These are phyloP conservation scores for Drosophila tripunctata DNA, from an alignment of 2,888 invertebrate species.

Conservation along the genomic window DNA sequence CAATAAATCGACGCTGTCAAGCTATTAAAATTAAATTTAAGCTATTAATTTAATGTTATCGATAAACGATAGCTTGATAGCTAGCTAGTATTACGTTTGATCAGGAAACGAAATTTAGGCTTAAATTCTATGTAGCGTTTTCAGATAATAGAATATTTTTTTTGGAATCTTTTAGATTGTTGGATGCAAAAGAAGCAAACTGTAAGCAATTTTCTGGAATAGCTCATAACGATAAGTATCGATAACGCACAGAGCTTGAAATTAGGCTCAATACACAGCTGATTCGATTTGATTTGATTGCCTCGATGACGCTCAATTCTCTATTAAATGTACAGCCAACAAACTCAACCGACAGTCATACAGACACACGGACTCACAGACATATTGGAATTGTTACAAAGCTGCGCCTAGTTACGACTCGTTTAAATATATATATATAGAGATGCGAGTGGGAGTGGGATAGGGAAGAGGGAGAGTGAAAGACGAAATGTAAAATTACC, in stretches of 20 bases:
- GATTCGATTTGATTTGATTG: slow-evolving; percentile 8
- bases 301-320: not conserved
- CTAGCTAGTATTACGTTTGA: no score
- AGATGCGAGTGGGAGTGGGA: slow-evolving; percentile 11
- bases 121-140: no score
- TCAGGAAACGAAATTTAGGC: no score
- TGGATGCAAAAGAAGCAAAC: not conserved
- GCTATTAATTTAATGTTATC: no score
- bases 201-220: no score
- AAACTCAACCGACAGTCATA: not conserved
- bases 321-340: slow-evolving; percentile 8
- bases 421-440: slow-evolving; percentile 14
- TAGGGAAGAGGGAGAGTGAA: not conserved
- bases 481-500: slow-evolving; percentile 75
- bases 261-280: not conserved
- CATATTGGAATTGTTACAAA: slow-evolving; percentile 24
- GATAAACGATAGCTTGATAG: no score
- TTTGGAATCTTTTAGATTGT: no score
- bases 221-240: slow-evolving; percentile 20
- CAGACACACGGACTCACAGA: not conserved
- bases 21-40: no score
- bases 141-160: no score
- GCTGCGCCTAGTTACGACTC: slow-evolving; percentile 45
- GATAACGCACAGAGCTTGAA: slow-evolving; percentile 2
- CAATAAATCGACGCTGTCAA: no score